These are phyloP conservation scores for Sepioteuthis lessoniana DNA, from an alignment of 2,888 invertebrate species.

Conservation along the genomic window DNA sequence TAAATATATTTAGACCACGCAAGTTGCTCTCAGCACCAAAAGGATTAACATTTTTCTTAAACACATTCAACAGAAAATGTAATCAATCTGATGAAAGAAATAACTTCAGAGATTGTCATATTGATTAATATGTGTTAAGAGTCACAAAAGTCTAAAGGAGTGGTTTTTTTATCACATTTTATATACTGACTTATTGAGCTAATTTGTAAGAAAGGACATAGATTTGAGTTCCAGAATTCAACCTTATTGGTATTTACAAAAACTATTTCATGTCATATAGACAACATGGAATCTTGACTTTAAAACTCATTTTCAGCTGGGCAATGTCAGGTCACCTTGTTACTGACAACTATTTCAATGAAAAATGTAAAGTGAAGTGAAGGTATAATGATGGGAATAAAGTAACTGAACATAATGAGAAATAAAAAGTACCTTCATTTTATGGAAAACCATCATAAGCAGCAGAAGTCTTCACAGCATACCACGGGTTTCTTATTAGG, in stretches of 20 bases:
- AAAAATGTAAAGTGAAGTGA: neutral
- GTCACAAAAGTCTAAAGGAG: neutral
- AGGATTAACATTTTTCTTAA: too few species aligned
- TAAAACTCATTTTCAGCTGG: neutral
- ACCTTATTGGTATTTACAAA: neutral
- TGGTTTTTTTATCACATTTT: neutral
- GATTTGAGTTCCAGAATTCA: neutral
- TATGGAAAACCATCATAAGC: slow-evolving; percentile 46
- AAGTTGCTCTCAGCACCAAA: too few species aligned
- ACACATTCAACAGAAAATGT: too few species aligned
- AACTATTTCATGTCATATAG: neutral
- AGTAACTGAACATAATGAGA: neutral
- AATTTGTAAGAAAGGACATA: neutral
- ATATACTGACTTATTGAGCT: neutral
- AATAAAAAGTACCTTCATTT: slow-evolving; percentile 45
- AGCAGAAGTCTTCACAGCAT: slow-evolving; percentile 44
- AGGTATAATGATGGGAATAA: neutral
- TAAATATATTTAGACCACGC: too few species aligned
- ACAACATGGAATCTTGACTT: neutral
- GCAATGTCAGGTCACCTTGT: slow-evolving; percentile 33
- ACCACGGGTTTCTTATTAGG: slow-evolving; percentile 40
- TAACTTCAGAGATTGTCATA: too few species aligned
- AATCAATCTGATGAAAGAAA: too few species aligned
- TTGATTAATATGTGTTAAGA: too few species aligned
- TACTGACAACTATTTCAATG: neutral